These are phyloP conservation scores for Metaphire vulgaris DNA, from an alignment of 1,140 invertebrate species.

Conservation along the genomic window DNA sequence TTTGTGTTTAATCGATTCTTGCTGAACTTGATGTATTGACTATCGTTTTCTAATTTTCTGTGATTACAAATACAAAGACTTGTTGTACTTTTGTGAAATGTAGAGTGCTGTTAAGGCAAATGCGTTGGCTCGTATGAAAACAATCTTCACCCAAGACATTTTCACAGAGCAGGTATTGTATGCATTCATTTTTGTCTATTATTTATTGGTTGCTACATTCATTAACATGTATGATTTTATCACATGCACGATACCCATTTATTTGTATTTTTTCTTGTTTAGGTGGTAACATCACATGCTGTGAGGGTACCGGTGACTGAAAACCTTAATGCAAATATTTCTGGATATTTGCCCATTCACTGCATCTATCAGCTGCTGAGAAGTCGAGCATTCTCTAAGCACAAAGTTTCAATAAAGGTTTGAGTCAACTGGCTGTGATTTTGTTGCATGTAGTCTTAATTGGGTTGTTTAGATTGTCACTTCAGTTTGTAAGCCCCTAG, in stretches of 20 bases:
- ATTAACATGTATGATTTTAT: no score
- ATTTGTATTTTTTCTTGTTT: constrained; percentile 29
- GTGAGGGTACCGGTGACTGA: constrained; percentile 90
- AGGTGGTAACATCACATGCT: constrained; percentile 89
- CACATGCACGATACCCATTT: no score
- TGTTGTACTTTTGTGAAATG: constrained; percentile 36
- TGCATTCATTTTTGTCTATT: constrained; percentile 15
- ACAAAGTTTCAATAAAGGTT: constrained; percentile 64
- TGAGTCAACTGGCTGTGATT: no score
- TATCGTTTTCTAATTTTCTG: no score
- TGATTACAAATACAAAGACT: no score
- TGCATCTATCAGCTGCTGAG: constrained; percentile 94
- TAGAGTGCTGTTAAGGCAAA: constrained; percentile 70
- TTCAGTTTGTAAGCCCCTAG: no score
- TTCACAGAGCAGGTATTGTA: constrained; percentile 81
- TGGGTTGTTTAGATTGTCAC: no score
- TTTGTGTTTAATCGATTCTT: no score
- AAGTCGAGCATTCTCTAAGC: constrained; percentile 88
- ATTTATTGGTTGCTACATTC: no score
- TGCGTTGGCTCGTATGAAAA: constrained; percentile 81
- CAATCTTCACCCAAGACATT: constrained; percentile 92
- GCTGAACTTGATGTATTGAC: no score
- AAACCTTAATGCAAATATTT: constrained; percentile 77
- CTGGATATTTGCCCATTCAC: constrained; percentile 89
- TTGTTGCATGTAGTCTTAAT: no score